Percentiles rank a stretch among this genome's conserved stretches.
Evolutionary conservation across 1,140 invertebrate genomes (phyloP).

Genomic region (Thereuonema tuberculata): DNA sequence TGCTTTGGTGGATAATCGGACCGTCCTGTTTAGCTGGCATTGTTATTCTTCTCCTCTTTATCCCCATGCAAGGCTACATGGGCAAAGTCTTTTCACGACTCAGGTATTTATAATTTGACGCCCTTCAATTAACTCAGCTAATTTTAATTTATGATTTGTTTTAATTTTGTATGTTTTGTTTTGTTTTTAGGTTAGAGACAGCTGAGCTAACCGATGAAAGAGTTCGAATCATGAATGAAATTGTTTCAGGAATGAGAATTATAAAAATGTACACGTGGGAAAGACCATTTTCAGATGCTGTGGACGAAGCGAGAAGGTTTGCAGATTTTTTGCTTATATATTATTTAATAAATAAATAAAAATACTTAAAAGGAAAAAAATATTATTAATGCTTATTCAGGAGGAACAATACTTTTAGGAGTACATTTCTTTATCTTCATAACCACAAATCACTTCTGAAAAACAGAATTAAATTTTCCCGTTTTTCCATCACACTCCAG

Average conservation of each 20-base stretch:
- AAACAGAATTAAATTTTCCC: too few relatives aligned
- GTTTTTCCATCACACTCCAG: too few relatives aligned
- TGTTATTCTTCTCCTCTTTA: conserved; percentile 56
- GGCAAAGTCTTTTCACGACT: conserved; percentile 27
- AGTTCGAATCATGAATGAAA: conserved; percentile 76
- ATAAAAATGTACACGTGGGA: conserved; percentile 91
- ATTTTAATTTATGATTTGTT: too few relatives aligned
- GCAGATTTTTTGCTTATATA: conserved; percentile 18
- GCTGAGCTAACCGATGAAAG: conserved; percentile 65
- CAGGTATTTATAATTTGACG: conserved; percentile 18
- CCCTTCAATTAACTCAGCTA: too few relatives aligned
- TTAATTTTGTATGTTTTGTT: too few relatives aligned
- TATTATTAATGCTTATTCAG: too few relatives aligned
- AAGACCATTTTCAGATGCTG: conserved; percentile 51
- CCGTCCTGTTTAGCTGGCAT: conserved; percentile 61
- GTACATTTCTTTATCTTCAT: too few relatives aligned
- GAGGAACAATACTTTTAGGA: too few relatives aligned
- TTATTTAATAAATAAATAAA: background rate
- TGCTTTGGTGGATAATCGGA: conserved; percentile 60
- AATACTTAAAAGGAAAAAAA: too few relatives aligned
- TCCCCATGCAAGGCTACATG: conserved; percentile 61
- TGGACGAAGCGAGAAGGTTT: conserved; percentile 41
- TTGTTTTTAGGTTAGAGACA: conserved; percentile 41
- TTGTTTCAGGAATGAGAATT: conserved; percentile 72
- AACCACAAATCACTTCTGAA: too few relatives aligned